Base-by-base conservation (phyloP, 2,888 invertebrate genomes). In the Eupithecia inturbata region DNA sequence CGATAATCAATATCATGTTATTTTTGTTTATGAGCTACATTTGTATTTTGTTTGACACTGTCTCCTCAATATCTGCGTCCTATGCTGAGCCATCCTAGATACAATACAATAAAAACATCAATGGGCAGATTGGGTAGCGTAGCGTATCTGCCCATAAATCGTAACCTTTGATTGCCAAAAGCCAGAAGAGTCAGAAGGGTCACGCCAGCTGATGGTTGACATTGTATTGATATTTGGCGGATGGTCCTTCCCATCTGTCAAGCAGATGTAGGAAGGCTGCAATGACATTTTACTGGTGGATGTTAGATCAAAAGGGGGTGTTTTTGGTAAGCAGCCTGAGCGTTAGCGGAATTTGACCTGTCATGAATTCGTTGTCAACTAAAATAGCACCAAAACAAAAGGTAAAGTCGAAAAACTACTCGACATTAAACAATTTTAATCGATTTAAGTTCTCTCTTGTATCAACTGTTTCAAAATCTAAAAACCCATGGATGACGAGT, bases 131-230 rank as follows among this genome's bases (percentile, higher is more conserved):
- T 31, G 16, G 31, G 31, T 28, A 28, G 14, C 28, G 31, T 28
- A 28, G 14, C 28, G 28, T 31, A 62, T 62, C 62, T 62, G 62
- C 7, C 31, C 28, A 62, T 62, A 62, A 62, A 62, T 19, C 31
- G 31, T 62, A 62, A 62, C 62, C 62, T 62, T 62, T 31, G 31
- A 31, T 7, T 7, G 31, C 7, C 60, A 60, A 39, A 28, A 53
- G n/a, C 1, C 39, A 45, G 22, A 63, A 26, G 49, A n/a, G n/a
- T 7, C 53, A 22, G 22, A 49, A 53, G 22, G 26, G 57, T 57
- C 57, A 57, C 57, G 57, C 57, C 70, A 63, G 63, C 57, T 71
- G 76, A 72, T 72, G 68, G 73, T 76, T 73, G 68, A 49, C 74
- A 69, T 68, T 57, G 57, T 26, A 57, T 57, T 57, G 57, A 57